phyloP scores from a whole-genome alignment of 2,797 vertebrate genomes.

The Molothrus ater region DNA sequence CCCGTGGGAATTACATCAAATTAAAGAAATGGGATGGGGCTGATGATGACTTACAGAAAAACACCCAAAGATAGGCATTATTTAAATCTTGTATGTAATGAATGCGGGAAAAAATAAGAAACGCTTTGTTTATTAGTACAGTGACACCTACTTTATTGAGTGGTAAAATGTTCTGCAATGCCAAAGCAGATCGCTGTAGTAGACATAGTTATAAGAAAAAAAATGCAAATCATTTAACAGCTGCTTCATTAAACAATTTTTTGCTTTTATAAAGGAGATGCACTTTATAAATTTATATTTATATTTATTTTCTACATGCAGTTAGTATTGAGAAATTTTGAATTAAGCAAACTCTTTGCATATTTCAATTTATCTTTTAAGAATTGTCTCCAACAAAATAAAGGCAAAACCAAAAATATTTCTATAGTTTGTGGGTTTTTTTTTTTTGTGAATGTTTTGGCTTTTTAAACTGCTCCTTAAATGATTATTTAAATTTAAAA shows the following conservation, averaged over 20 bases:
- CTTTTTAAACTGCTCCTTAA: neutral
- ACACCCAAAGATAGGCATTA: neutral
- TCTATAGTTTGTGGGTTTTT: rapidly evolving
- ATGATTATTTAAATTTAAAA: neutral
- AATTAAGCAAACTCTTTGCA: neutral
- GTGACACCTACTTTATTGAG: neutral
- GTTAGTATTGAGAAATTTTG: neutral
- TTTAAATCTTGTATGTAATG: neutral
- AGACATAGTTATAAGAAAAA: neutral
- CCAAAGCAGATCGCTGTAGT: neutral
- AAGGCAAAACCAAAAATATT: neutral
- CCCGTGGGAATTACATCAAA: neutral
- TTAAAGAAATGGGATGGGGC: neutral
- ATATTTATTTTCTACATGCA: neutral
- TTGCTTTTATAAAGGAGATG: neutral
- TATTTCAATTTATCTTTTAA: neutral
- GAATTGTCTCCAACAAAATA: neutral
- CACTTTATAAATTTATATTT: neutral
- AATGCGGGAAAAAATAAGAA: neutral
- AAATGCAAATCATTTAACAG: neutral
- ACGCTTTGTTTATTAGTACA: neutral
- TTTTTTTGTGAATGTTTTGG: too few species aligned
- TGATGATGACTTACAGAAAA: neutral
- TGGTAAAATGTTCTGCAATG: neutral
- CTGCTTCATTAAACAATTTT: neutral